Percentiles rank a stretch among this genome's conserved stretches.
These are phyloP conservation scores for Heterodera carotae DNA, from an alignment of 1,140 invertebrate species.

Conservation along the genomic window DNA sequence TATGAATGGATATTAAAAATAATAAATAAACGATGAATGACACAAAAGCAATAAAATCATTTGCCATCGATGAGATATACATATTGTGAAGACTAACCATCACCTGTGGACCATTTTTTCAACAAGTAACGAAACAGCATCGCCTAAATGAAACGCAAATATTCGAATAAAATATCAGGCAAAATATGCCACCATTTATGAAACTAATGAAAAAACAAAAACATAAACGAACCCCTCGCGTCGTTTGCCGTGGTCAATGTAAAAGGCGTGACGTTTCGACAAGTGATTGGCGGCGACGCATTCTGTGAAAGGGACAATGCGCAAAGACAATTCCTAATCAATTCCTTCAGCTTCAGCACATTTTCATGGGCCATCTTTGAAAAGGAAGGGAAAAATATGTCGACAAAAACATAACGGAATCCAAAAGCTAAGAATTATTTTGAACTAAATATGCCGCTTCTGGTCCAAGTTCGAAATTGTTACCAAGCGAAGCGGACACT, in stretches of 20 bases:
- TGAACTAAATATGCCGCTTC: no score
- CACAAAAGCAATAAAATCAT: background rate
- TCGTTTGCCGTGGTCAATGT: background rate
- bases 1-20: background rate
- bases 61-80: no score
- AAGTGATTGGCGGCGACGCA: background rate
- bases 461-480: no score
- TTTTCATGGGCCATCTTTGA: background rate
- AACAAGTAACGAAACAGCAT: conserved; percentile 12
- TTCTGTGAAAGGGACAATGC: background rate
- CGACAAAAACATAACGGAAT: no score
- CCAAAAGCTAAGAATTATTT: no score
- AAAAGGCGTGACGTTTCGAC: background rate
- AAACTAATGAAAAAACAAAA: background rate
- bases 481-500: no score
- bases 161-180: background rate
- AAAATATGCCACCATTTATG: background rate
- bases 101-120: conserved; percentile 23
- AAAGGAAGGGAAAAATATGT: background rate
- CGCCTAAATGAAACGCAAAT: background rate
- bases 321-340: background rate
- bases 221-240: background rate
- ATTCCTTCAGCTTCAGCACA: background rate
- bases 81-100: no score
- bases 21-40: background rate